These are phyloP conservation scores for Cryptus armator DNA, from an alignment of 2,888 invertebrate genomes.

Conservation along the genomic window DNA sequence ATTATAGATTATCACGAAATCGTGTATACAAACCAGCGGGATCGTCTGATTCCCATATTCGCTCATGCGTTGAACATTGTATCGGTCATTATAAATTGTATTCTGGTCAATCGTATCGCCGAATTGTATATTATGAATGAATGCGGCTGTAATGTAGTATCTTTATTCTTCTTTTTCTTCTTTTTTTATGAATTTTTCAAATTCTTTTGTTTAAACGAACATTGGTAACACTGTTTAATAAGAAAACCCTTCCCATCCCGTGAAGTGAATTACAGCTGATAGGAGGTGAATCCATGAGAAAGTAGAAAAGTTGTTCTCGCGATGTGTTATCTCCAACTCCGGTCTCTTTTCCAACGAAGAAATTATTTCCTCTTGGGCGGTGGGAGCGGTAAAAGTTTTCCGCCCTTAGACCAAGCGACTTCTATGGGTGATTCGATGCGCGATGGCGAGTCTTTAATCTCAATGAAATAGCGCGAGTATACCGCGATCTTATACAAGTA, in stretches of 20 bases:
- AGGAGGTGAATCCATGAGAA: conserved; percentile 58
- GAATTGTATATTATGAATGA: conserved; percentile 35
- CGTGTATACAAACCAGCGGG: conserved; percentile 60
- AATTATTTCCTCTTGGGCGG: conserved; percentile 72
- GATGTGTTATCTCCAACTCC: conserved; percentile 61
- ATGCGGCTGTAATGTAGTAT: background rate
- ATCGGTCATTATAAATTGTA: conserved; percentile 55
- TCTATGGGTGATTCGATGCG: conserved; percentile 53
- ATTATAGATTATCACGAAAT: conserved; percentile 57
- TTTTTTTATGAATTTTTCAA: background rate
- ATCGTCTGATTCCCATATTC: conserved; percentile 56
- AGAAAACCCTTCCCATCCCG: conserved; percentile 56
- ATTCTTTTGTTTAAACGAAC: conserved; percentile 6
- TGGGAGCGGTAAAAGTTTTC: conserved; percentile 61
- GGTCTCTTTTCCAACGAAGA: conserved; percentile 71
- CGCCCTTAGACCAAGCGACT: conserved; percentile 26
- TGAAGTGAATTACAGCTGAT: conserved; percentile 58
- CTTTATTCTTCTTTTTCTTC: background rate
- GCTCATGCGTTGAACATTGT: conserved; percentile 62
- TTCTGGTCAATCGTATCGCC: conserved; percentile 32
- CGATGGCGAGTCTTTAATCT: conserved; percentile 54
- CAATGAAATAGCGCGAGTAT: conserved; percentile 50
- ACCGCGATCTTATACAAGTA: conserved; percentile 51
- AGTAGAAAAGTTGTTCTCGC: conserved; percentile 62
- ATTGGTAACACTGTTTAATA: conserved; percentile 47